These are phyloP conservation scores for Coracopsis vasa DNA, from an alignment of 2,113 vertebrate genomes.

Conservation along the genomic window DNA sequence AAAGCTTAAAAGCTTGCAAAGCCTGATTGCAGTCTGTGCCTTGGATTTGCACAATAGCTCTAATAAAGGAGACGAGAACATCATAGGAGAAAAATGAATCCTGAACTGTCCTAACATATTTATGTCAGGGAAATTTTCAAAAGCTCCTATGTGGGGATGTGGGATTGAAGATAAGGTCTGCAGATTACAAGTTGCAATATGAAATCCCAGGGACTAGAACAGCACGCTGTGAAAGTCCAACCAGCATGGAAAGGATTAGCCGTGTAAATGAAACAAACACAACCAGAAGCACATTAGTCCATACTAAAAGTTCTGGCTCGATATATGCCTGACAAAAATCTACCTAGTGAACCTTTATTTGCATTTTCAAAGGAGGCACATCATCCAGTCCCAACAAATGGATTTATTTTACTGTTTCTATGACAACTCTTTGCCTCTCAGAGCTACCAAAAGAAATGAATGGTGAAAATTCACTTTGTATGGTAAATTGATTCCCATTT, in stretches of 20 bases:
- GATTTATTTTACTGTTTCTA: conserved; percentile 74
- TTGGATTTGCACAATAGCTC: not conserved
- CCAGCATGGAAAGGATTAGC: not conserved
- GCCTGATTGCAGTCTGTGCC: not conserved
- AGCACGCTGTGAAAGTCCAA: not conserved
- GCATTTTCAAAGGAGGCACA: conserved; percentile 21
- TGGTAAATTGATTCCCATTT: conserved; percentile 42
- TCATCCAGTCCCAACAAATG: conserved; percentile 17
- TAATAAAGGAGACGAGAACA: not conserved
- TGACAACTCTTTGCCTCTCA: conserved; percentile 72
- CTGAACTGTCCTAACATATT: not conserved
- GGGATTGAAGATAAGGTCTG: not conserved
- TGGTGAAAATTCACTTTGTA: conserved; percentile 45
- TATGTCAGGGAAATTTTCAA: not conserved
- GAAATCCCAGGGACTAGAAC: not conserved
- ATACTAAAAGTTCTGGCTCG: not conserved
- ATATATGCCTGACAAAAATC: not conserved
- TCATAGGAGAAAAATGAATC: not conserved
- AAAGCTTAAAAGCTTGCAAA: not conserved
- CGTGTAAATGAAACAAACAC: not conserved
- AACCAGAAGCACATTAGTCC: not conserved
- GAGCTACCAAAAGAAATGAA: conserved; percentile 34
- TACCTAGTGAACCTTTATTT: conserved; percentile 18
- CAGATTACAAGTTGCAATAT: not conserved
- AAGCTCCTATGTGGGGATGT: not conserved